phyloP scores from a whole-genome alignment of 2,113 vertebrate genomes.

The Corydoras sp. region DNA sequence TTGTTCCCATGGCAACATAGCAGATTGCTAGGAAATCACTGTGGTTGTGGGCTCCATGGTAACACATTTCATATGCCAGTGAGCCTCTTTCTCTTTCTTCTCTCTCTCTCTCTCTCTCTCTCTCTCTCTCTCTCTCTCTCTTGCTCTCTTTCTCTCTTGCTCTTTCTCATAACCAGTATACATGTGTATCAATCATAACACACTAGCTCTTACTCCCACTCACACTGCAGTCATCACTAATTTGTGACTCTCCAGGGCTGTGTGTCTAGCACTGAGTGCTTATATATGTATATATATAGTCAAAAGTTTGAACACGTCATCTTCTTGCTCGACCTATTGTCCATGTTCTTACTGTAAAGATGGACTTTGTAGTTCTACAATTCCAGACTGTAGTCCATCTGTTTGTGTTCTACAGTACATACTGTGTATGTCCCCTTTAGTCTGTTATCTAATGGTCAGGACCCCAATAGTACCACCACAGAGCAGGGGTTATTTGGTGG shows the following conservation, averaged over 20 bases:
- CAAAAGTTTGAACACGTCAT: too few species aligned
- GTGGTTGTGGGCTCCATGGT: constrained; percentile 67
- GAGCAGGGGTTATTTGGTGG: too few species aligned
- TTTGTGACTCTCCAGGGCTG: background rate
- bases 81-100: constrained; percentile 28
- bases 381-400: too few species aligned
- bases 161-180: constrained; percentile 22
- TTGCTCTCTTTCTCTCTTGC: background rate
- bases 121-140: constrained; percentile 14
- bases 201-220: constrained; percentile 1
- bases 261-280: background rate
- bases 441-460: too few species aligned
- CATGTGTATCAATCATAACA: constrained; percentile 29
- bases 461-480: too few species aligned
- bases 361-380: too few species aligned
- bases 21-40: constrained; percentile 67
- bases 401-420: too few species aligned
- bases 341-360: too few species aligned
- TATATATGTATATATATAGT: background rate
- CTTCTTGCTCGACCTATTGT: too few species aligned
- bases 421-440: too few species aligned
- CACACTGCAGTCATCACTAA: constrained; percentile 20
- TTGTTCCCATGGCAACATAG: constrained; percentile 70
- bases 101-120: constrained; percentile 21
- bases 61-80: constrained; percentile 58